phyloP scores from a whole-genome alignment of 2,888 invertebrate genomes.

The Gastracanthus pulcherrimus region DNA sequence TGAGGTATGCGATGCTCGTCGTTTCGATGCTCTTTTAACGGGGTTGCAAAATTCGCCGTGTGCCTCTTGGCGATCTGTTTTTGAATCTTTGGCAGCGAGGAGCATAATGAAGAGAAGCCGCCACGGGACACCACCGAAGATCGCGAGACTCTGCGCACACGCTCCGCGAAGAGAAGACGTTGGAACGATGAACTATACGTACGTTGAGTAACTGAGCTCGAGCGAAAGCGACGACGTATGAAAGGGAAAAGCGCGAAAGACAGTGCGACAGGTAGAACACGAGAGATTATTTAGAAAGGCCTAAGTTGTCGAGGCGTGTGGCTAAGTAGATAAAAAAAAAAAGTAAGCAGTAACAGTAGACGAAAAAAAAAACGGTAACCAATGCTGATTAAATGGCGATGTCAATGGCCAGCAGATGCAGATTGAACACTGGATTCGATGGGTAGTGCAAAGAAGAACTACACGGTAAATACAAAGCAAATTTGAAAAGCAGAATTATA shows the following conservation, averaged over 20 bases:
- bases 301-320: constrained; percentile 55
- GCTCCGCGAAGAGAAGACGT: constrained; percentile 51
- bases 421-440: constrained; percentile 32
- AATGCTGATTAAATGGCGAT: not conserved
- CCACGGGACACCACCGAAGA: constrained; percentile 1
- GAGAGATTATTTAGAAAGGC: constrained; percentile 56
- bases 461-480: constrained; percentile 26
- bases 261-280: constrained; percentile 47
- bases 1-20: constrained; percentile 48
- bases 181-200: constrained; percentile 35
- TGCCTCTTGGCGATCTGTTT: constrained; percentile 43
- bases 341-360: constrained; percentile 45
- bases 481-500: not conserved
- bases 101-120: constrained; percentile 20
- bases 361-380: constrained; percentile 52
- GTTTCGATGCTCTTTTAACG: constrained; percentile 54
- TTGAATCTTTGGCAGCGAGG: constrained; percentile 34
- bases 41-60: constrained; percentile 28
- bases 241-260: constrained; percentile 40
- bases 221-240: constrained; percentile 47
- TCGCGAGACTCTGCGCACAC: constrained; percentile 28
- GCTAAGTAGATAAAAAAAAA: constrained; percentile 57
- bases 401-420: constrained; percentile 10
- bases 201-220: constrained; percentile 18
- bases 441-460: constrained; percentile 49